Conservation (phyloP, 2,888 invertebrate genomes). For the Sepiola atlantica region DNA sequence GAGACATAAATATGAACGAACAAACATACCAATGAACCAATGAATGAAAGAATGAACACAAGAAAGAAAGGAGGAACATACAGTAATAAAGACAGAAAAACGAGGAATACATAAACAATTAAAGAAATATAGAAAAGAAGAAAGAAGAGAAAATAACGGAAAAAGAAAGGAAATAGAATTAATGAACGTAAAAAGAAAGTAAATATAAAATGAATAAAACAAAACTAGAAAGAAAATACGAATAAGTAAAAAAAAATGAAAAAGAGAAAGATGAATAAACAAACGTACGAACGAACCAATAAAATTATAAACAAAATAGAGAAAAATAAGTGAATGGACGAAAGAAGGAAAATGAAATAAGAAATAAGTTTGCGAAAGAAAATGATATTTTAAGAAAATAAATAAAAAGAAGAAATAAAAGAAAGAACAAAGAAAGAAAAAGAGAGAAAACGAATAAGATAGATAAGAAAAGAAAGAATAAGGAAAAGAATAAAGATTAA, state of each 20-base stretch:
- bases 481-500: no score
- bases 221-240: neutral
- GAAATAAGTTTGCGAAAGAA: neutral
- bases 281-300: neutral
- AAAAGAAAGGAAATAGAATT: neutral
- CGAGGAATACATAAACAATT: no score
- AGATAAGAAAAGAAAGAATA: neutral
- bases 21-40: no score
- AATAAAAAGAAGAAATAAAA: neutral
- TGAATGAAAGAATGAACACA: no score
- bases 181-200: neutral
- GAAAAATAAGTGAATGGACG: neutral
- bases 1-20: no score
- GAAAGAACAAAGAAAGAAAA: neutral
- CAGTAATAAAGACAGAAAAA: no score
- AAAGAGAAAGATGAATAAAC: neutral
- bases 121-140: no score
- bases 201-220: no score
- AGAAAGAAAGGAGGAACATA: no score
- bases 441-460: no score
- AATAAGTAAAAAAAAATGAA: neutral
- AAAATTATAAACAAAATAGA: neutral
- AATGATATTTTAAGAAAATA: neutral
- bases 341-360: no score
- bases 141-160: neutral